phyloP scores from a whole-genome alignment of 2,113 vertebrate genomes.

The Notarius lentiginosus region DNA sequence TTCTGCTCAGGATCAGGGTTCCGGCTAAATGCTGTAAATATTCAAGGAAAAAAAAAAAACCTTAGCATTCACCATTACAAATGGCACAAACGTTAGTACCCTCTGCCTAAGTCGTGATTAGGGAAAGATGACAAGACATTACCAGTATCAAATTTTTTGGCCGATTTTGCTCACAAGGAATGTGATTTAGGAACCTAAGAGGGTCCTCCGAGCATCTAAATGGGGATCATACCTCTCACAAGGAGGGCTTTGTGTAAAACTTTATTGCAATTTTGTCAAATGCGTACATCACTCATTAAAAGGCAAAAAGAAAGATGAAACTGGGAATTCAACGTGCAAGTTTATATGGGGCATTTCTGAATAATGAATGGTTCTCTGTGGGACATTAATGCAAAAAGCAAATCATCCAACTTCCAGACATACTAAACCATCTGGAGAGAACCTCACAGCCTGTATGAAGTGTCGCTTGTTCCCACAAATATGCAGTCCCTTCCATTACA shows the following conservation, averaged over 20 bases:
- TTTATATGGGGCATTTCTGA: background rate
- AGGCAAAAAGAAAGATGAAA: background rate
- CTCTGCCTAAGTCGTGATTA: background rate
- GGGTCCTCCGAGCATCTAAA: background rate
- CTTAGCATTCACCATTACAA: background rate
- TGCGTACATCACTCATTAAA: background rate
- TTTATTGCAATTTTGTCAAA: background rate
- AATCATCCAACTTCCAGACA: background rate
- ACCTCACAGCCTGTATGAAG: conserved; percentile 12
- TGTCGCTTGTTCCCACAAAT: conserved; percentile 20
- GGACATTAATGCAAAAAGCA: background rate
- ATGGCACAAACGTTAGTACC: background rate
- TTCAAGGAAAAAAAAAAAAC: background rate
- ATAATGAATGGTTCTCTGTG: background rate
- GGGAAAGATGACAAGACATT: background rate
- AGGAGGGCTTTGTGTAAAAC: background rate
- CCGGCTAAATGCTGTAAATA: background rate
- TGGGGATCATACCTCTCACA: background rate
- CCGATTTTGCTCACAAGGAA: background rate
- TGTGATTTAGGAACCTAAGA: background rate
- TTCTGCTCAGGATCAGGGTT: background rate
- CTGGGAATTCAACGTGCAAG: background rate
- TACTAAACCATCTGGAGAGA: background rate
- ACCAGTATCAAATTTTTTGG: background rate
- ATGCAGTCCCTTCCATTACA: conserved; percentile 30